phyloP scores from a whole-genome alignment of 2,888 invertebrate species.

The Drosophila algonquin region DNA sequence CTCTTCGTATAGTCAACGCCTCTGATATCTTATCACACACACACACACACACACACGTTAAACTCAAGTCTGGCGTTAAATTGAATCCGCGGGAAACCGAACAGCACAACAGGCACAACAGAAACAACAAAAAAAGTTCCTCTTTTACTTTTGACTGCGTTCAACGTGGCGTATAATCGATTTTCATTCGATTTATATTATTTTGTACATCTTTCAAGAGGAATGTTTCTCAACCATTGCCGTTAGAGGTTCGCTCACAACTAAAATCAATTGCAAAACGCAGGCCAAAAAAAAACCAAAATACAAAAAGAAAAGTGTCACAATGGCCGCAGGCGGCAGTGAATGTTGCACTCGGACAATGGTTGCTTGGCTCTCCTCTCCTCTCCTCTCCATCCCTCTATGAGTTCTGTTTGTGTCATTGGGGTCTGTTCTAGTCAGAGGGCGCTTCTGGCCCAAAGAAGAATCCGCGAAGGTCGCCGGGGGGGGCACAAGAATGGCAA shows the following conservation, averaged over 20 bases:
- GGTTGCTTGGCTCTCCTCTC: not conserved
- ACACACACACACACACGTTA: conserved; percentile 14
- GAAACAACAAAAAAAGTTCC: conserved; percentile 6
- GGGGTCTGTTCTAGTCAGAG: conserved; percentile 44
- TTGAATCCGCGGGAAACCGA: conserved; percentile 55
- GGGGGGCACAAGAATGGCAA: conserved; percentile 18
- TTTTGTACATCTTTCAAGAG: conserved; percentile 1
- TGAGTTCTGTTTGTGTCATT: not conserved
- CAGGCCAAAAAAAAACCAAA: conserved; percentile 12
- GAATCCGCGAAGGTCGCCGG: conserved; percentile 50
- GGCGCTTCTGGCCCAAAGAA: conserved; percentile 29
- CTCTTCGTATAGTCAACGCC: not conserved
- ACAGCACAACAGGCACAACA: conserved; percentile 23
- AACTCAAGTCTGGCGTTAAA: conserved; percentile 69
- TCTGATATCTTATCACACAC: conserved; percentile 10
- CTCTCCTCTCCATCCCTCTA: too few species aligned
- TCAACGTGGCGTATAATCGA: conserved; percentile 76
- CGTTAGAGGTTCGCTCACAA: conserved; percentile 52
- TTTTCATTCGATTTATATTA: conserved; percentile 51
- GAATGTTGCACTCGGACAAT: conserved; percentile 12
- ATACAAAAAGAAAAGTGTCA: conserved; percentile 44
- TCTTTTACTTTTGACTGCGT: conserved; percentile 43
- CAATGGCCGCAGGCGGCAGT: conserved; percentile 3
- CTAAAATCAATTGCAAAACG: conserved; percentile 65
- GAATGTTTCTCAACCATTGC: conserved; percentile 48